Evolutionary conservation across 2,888 invertebrate genomes (phyloP), one percentile per base, ranked within the genome.

Genomic region (Galerucella calmariensis): DNA sequence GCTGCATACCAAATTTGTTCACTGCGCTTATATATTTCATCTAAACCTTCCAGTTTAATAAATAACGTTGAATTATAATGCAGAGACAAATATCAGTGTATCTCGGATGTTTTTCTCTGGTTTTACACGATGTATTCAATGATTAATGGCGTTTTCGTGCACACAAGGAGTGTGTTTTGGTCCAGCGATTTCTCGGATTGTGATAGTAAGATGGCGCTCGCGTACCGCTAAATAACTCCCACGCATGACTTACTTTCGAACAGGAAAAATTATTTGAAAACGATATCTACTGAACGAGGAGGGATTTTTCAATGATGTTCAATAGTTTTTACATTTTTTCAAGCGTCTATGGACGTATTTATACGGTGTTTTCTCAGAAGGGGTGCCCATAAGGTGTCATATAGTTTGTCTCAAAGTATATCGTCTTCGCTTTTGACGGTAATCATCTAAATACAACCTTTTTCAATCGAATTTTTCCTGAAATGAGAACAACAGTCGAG

Each of bases 41-140:
- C 48, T 48, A 48, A 48, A 48, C 14, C 14, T 48, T 48, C 12
- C 10, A 12, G 48, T 48, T 48, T 12, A 48, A 48, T 48, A 48
- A 48, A 48, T 48, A 48, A 48, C 48, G 46, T 48, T 48, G 48
- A 62, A 62, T 62, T 62, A 62, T 62, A 62, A 27, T 27, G 2
- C 61, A n/a, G 35, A 62, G 61, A 62, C 61, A 62, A 27, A 62
- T 62, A 62, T 62, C 35, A 62, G 35, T 62, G 61, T 62, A 62
- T 35, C 35, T 62, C 61, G 24, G 35, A 35, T 27, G n/a, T 35
- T 62, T 62, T 62, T 62, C 35, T 48, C 35, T 35, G 24, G 61
- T 62, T 62, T n/a, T 35, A 62, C 61, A 62, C 61, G 61, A 35
- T 62, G 61, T 35, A 62, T 35, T 27, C 0, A 27, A 62, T 24